Base-by-base conservation (phyloP, 2,797 vertebrate genomes). In the Pseudomugil gertrudae region DNA sequence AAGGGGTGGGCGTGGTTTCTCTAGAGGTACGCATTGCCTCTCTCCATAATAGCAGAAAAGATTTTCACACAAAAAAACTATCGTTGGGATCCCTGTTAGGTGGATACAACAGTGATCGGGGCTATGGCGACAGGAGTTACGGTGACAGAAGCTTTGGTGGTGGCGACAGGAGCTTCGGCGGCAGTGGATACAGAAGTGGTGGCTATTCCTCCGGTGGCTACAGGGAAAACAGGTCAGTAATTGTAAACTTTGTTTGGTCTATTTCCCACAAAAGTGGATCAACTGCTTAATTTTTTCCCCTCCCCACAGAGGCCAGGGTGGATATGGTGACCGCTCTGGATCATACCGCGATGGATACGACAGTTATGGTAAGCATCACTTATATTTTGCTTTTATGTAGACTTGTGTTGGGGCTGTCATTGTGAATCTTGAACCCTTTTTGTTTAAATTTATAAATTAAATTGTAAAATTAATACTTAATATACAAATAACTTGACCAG, bases 271-370 rank as follows among this genome's bases (percentile, higher is more conserved):
- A n/a, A n/a, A n/a, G n/a, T n/a, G n/a, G n/a, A n/a, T n/a, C n/a
- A n/a, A n/a, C n/a, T n/a, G n/a, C 4, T 29, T 17, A 5, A 3
- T n/a, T n/a, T 13, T 3, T 50, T 48, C 0, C 26, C n/a, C 15
- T 2, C 8, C 14, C 0, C 29, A 11, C 56, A 95, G 94, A 83
- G 79, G 91, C 9, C 90, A 92, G 86, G 88, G 92, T 62, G 81
- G 91, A 78, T 94, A 94, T 60, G 69, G 87, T n/a, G 93, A 93
- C 5, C 91, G 93, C 50, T 72, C 87, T 36, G 75, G 84, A 67
- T 90, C 89, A 10, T 94, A 95, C 89, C 90, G 94, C 8, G 93
- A 94, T 19, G 63, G 68, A 66, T 95, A 94, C 17, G 94, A 95
- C 80, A 89, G 89, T 76, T 95, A 94, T 84, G 84, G 94, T 95